Base-by-base conservation (phyloP, 1,140 invertebrate genomes). In the Pseudomyrmex sp. region DNA sequence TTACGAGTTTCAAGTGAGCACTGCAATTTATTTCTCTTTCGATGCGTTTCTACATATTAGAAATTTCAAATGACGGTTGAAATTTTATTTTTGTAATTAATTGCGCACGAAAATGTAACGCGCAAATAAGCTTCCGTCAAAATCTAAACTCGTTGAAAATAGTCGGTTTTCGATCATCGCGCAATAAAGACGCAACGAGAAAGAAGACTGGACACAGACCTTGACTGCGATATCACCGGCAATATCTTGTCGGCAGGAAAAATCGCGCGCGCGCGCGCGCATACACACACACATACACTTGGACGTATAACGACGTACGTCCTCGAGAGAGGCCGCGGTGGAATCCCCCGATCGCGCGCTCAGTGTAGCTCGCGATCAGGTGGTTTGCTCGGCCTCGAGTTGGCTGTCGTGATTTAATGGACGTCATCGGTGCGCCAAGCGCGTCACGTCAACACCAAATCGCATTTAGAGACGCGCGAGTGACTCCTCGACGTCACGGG, bases 281-380 rank as follows among this genome's bases (percentile, higher is more conserved):
- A 35, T 1, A 35, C 5, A 18, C 18, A 18, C 18, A 4, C 50
- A 8, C 35, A 35, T 1, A 35, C 5, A 35, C 35, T 35, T 7
- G 7, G 35, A 35, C 35, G 0, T 35, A 35, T 35, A 35, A 35
- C 35, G 13, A 13, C 50, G 35, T 1, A 26, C n/a, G 54, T 72
- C 35, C 26, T 72, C 54, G 35, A 61, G 61, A 9, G 58, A 63
- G 73, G 10, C 46, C 73, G 46, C 59, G 46, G 48, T n/a, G 74
- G 48, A 54, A 77, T 77, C 12, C 61, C 20, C 61, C 61, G 23
- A 18, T 63, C 46, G 46, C 59, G 46, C 59, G 15, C 59, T 20
- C 15, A 10, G 20, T 54, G 48, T 76, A 23, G n/a, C 26, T 35
- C 44, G 35, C 75, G 75, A 79, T 79, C 75, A 79, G 75, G 52